phyloP scores from a whole-genome alignment of 1,140 invertebrate species.

The Diorhabda sublineata region DNA sequence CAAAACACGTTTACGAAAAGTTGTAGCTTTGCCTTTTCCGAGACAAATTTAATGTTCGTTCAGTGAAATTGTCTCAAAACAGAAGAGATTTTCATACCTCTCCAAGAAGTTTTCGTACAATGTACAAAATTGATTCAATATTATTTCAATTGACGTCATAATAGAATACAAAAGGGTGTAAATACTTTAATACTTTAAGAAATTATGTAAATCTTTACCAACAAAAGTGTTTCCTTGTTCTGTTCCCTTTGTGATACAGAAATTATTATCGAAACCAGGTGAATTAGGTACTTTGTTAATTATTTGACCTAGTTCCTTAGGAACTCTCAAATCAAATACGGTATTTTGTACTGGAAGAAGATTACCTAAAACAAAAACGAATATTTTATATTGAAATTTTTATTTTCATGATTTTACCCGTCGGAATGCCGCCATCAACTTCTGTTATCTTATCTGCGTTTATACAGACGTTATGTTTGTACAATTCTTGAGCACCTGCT shows the following conservation, averaged over 20 bases:
- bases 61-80: too few relatives aligned
- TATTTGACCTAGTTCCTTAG: slow-evolving; percentile 51
- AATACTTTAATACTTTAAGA: neutral
- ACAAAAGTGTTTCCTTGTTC: slow-evolving; percentile 38
- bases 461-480: slow-evolving; percentile 70
- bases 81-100: too few relatives aligned
- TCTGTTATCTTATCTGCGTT: slow-evolving; percentile 76
- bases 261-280: slow-evolving; percentile 76
- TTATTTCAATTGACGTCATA: too few relatives aligned
- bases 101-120: too few relatives aligned
- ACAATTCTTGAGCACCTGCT: slow-evolving; percentile 53
- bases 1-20: too few relatives aligned
- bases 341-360: slow-evolving; percentile 35
- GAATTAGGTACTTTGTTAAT: slow-evolving; percentile 47
- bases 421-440: slow-evolving; percentile 70
- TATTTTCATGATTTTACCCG: slow-evolving; percentile 54
- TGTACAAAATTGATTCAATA: too few relatives aligned
- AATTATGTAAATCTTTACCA: neutral
- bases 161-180: too few relatives aligned
- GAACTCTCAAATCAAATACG: slow-evolving; percentile 61
- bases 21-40: too few relatives aligned
- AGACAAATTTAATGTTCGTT: too few relatives aligned
- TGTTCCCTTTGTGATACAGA: slow-evolving; percentile 42
- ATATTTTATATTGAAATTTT: neutral
- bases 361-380: slow-evolving; percentile 31